Conservation (phyloP, 2,113 vertebrate genomes). For the Octodon degus region DNA sequence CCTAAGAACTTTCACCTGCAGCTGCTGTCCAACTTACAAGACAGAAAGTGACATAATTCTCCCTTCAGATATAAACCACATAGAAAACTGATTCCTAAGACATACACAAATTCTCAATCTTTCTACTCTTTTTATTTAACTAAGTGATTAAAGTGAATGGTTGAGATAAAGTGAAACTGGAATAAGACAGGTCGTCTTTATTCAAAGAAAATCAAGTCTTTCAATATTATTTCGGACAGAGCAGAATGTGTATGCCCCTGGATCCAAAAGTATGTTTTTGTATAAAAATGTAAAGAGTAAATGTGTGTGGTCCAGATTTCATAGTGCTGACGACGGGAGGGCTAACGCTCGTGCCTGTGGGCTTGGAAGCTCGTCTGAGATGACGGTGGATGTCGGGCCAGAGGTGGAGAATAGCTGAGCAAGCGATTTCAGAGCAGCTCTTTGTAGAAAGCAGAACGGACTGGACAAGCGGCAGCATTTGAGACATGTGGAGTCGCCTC, state of each 20-base stretch:
- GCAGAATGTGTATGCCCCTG: fast-evolving
- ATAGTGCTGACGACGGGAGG: not conserved
- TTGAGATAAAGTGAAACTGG: not conserved
- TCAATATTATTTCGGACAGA: not conserved
- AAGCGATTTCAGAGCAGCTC: not conserved
- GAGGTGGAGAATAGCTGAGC: not conserved
- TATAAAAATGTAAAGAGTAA: not conserved
- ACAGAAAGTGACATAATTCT: not conserved
- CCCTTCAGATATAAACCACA: not conserved
- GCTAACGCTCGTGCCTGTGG: not conserved
- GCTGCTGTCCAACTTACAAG: not conserved
- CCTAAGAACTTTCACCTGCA: not conserved
- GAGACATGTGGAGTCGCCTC: not conserved
- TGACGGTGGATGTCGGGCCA: not conserved
- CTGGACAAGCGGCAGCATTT: too few species aligned
- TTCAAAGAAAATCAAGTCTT: not conserved
- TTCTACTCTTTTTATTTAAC: not conserved
- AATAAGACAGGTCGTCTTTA: not conserved
- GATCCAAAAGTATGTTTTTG: not conserved
- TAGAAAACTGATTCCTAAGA: not conserved
- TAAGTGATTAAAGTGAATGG: not conserved
- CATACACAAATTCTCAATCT: not conserved
- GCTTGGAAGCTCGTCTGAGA: not conserved
- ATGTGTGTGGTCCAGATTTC: not conserved
- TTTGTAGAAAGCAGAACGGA: not conserved